These are phyloP conservation scores for Andrena camellia DNA, from an alignment of 2,888 invertebrate genomes.

Conservation along the genomic window DNA sequence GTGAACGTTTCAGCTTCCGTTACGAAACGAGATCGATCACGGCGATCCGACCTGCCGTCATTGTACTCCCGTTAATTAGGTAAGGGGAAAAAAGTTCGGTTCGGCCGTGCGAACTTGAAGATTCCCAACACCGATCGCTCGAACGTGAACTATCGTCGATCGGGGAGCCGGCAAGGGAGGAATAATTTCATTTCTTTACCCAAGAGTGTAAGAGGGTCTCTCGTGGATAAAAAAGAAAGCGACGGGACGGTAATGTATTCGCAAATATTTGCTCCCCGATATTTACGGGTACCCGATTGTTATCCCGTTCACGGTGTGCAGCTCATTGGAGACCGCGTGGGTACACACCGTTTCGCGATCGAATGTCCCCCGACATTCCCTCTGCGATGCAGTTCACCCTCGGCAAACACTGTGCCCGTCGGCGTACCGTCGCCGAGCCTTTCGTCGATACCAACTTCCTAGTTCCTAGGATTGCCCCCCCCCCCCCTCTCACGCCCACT, in stretches of 20 bases:
- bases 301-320: not conserved
- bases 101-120: not conserved
- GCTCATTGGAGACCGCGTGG: not conserved
- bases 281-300: constrained; percentile 11
- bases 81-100: constrained; percentile 28
- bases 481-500: too few relatives aligned
- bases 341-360: constrained; percentile 17
- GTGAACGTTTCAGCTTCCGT: constrained; percentile 42
- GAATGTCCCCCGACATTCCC: constrained; percentile 29
- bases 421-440: constrained; percentile 1
- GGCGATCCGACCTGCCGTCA: constrained; percentile 22
- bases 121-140: not conserved
- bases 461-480: not conserved
- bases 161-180: not conserved
- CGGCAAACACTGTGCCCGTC: constrained; percentile 28
- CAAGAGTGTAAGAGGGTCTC: not conserved
- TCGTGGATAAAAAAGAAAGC: not conserved
- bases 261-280: constrained; percentile 17
- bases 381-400: not conserved
- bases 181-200: not conserved
- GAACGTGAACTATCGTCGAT: not conserved
- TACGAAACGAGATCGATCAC: constrained; percentile 48
- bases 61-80: constrained; percentile 39
- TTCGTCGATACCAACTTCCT: not conserved
- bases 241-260: not conserved